phyloP scores from a whole-genome alignment of 2,797 vertebrate genomes.

The Nannoperca obscura region DNA sequence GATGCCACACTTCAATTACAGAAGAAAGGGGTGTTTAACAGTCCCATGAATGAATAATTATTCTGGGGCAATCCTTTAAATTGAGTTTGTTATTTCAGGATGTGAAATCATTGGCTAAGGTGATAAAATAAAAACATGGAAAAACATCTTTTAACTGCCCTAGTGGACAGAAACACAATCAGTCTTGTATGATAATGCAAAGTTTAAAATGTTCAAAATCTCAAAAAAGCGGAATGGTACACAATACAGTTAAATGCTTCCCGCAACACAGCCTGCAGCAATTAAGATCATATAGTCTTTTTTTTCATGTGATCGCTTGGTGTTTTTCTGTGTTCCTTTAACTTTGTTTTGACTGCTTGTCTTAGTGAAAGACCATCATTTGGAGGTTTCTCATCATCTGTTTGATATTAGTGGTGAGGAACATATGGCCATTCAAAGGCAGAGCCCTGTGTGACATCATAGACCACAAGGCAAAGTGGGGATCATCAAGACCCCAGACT shows the following conservation, averaged over 20 bases:
- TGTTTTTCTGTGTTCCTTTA: constrained; percentile 85
- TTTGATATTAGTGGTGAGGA: constrained; percentile 90
- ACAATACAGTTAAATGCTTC: constrained; percentile 44
- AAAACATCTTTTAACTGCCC: constrained; percentile 28
- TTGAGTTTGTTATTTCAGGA: constrained; percentile 75
- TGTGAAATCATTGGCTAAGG: constrained; percentile 60
- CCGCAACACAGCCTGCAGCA: constrained; percentile 75
- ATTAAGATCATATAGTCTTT: constrained; percentile 70
- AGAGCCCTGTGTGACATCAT: constrained; percentile 87
- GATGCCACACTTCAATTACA: constrained; percentile 63
- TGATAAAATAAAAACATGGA: constrained; percentile 46
- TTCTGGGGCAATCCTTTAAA: constrained; percentile 60
- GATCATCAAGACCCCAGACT: constrained; percentile 79
- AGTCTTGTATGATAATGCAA: constrained; percentile 18
- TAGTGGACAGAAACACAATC: constrained; percentile 12
- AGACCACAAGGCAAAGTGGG: constrained; percentile 82
- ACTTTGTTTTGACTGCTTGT: constrained; percentile 90
- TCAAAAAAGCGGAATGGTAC: constrained; percentile 49
- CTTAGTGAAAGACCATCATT: constrained; percentile 87
- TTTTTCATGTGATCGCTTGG: constrained; percentile 75
- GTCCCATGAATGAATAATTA: constrained; percentile 61
- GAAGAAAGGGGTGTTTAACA: constrained; percentile 60
- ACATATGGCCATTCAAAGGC: constrained; percentile 89
- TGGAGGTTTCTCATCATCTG: constrained; percentile 88
- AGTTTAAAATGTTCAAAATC: constrained; percentile 39